These are phyloP conservation scores for Tetramorium simillimum DNA, from an alignment of 1,140 invertebrate species.

Conservation along the genomic window DNA sequence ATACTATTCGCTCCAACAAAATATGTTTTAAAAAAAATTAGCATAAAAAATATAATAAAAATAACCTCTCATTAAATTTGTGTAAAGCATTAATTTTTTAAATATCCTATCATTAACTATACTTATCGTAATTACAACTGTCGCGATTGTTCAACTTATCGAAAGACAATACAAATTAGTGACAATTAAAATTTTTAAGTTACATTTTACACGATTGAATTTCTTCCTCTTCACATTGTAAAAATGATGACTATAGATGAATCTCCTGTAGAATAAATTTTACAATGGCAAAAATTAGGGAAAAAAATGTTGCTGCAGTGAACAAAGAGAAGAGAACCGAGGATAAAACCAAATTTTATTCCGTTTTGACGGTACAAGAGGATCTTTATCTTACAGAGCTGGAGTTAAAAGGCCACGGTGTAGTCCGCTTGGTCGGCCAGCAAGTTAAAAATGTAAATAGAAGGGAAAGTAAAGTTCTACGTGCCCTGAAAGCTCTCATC, in stretches of 20 bases:
- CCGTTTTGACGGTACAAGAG: conserved; percentile 8
- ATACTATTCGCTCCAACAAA: background rate
- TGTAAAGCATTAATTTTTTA: background rate
- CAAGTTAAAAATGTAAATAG: conserved; percentile 61
- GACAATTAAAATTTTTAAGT: background rate
- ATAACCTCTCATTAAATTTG: background rate
- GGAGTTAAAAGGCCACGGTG: conserved; percentile 37
- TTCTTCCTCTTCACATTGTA: background rate
- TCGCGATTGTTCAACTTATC: background rate
- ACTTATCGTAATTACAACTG: background rate
- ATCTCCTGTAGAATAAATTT: conserved; percentile 17
- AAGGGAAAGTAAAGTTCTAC: conserved; percentile 47
- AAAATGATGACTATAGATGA: conserved; percentile 13
- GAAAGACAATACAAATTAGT: background rate
- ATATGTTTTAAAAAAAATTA: background rate
- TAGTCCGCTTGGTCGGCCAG: conserved; percentile 2
- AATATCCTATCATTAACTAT: background rate
- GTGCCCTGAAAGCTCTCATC: conserved; percentile 55
- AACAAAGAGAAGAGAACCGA: background rate
- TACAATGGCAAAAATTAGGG: background rate
- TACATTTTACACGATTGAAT: background rate
- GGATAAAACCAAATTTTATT: conserved; percentile 41
- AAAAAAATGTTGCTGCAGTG: conserved; percentile 10
- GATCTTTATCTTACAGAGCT: conserved; percentile 32
- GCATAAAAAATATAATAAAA: background rate